phyloP scores from a whole-genome alignment of 1,140 invertebrate genomes.

The Pomacea maculata region DNA sequence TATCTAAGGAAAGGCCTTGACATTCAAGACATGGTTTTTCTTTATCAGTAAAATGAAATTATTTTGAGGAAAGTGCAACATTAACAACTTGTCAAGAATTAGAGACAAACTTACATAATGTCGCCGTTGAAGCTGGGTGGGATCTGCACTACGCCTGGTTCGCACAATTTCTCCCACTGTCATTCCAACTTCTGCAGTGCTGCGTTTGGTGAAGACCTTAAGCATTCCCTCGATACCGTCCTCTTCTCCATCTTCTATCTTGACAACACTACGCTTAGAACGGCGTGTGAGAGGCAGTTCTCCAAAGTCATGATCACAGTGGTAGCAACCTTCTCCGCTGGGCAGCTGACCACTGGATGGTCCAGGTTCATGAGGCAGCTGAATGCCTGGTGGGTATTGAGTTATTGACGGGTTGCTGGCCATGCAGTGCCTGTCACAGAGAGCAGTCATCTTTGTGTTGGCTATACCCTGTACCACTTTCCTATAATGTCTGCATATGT shows the following conservation, averaged over 20 bases:
- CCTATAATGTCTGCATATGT: too few species aligned
- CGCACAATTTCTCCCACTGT: constrained; percentile 12
- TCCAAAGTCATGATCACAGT: constrained; percentile 73
- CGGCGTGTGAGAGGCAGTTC: constrained; percentile 50
- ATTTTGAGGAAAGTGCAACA: too few species aligned
- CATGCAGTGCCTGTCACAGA: constrained; percentile 78
- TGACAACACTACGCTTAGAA: background rate
- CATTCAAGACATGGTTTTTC: too few species aligned
- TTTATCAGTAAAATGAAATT: too few species aligned
- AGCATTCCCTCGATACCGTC: constrained; percentile 21
- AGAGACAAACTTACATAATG: background rate
- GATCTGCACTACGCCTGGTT: constrained; percentile 20
- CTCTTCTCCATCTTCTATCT: constrained; percentile 14
- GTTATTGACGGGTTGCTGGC: constrained; percentile 76
- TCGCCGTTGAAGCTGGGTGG: constrained; percentile 8
- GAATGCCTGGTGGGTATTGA: constrained; percentile 40
- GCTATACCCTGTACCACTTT: background rate
- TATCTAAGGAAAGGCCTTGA: too few species aligned
- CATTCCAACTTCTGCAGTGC: constrained; percentile 16
- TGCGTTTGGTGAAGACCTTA: background rate
- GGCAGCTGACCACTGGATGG: constrained; percentile 76
- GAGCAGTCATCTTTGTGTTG: background rate
- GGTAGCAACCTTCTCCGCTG: constrained; percentile 88
- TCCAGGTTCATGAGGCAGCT: constrained; percentile 48
- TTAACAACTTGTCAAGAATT: too few species aligned